A percentile compares a stretch with the other conserved stretches of the same genome.
Evolutionary conservation across 2,113 vertebrate genomes (phyloP).

Genomic region (Uria aalge): DNA sequence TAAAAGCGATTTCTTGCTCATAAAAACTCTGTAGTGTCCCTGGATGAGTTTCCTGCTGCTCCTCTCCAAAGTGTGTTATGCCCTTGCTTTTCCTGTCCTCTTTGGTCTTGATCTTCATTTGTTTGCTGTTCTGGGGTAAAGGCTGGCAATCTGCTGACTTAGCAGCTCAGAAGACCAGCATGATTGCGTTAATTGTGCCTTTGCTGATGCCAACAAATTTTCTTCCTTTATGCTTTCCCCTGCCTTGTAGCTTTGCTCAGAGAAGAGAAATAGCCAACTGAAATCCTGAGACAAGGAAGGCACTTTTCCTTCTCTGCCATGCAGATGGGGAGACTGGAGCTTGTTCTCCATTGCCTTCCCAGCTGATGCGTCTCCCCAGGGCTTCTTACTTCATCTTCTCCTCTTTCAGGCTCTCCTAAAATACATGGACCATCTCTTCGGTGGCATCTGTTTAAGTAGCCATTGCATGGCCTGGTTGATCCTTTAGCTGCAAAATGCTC

Average conservation of each 20-base stretch:
- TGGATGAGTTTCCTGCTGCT: background rate
- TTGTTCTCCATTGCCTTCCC: background rate
- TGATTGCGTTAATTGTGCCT: background rate
- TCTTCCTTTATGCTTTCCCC: background rate
- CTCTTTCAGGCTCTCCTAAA: background rate
- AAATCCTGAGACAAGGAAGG: background rate
- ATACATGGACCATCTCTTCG: background rate
- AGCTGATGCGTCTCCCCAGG: background rate
- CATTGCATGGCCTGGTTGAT: background rate
- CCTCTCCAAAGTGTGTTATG: background rate
- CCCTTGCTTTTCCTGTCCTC: background rate
- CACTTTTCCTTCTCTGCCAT: background rate
- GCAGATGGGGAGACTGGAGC: background rate
- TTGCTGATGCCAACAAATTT: background rate
- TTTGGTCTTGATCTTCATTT: conserved; percentile 30
- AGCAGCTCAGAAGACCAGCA: background rate
- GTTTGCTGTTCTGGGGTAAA: background rate
- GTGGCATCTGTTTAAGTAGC: background rate
- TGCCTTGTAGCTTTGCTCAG: background rate
- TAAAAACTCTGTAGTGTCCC: background rate
- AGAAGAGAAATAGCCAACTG: background rate
- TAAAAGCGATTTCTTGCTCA: background rate
- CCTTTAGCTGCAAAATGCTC: background rate
- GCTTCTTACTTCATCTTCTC: background rate
- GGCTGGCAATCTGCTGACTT: conserved; percentile 8